Base-by-base conservation (phyloP, 2,113 vertebrate genomes). In the Myxocyprinus asiaticus region DNA sequence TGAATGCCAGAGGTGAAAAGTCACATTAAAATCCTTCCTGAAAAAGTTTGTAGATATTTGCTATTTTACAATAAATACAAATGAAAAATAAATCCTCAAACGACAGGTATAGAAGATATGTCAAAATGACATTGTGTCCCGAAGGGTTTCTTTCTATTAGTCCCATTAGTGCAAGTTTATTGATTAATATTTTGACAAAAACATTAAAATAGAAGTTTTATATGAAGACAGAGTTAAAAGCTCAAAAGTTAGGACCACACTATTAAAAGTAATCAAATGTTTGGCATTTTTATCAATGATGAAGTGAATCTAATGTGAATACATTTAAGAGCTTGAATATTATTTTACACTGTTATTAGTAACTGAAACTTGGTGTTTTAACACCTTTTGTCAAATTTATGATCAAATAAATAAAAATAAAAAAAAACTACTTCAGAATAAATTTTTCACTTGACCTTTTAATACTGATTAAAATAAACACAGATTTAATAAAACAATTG, bases 11-110 rank as follows among this genome's bases (percentile, higher is more conserved):
- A 78, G 81, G 81, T 22, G 77, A 85, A 86, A 78, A 82, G 82
- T 50, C 80, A 79, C 78, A 84, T 85, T 85, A 81, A 80, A 87
- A 67, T 81, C 68, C 78, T 89, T 82, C 78, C 75, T 84, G 84
- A 81, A 89, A 89, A 78, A 89, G 67, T 76, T 88, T 83, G 88
- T 88, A 83, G 89, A 89, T 82, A 87, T 81, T 81, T 89, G 84
- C 85, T 85, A 68, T 87, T 79, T 88, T 84, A 91, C 89, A 93
- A 93, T 92, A 93, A 93, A 93, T 92, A 93, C 64, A 88, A 81
- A 88, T 76, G 77, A 77, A 85, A 82, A 85, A 81, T 83, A 76
- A 4, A 14, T 58, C 7, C 11, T 14, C 55, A 67, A 81, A 88
- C 72, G 83, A 82, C 83, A 77, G 85, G 81, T 84, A 84, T 88